phyloP scores from a whole-genome alignment of 2,113 vertebrate genomes.

The Dromas ardeola region DNA sequence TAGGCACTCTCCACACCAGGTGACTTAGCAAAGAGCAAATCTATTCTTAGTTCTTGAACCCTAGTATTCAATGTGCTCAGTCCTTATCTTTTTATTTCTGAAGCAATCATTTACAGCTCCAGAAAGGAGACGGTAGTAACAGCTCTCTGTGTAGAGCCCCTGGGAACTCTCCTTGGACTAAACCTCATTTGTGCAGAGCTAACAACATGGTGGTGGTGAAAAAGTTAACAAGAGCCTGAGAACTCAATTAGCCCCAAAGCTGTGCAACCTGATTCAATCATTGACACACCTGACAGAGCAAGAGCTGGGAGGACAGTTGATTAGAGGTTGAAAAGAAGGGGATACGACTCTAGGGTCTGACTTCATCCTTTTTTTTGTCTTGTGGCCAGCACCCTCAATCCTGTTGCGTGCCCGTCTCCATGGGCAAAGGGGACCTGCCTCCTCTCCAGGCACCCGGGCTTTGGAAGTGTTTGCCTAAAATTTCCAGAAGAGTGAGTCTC shows the following conservation, averaged over 20 bases:
- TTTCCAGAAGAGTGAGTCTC: neutral
- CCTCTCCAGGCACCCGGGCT: neutral
- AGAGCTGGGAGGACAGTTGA: neutral
- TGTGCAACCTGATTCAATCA: neutral
- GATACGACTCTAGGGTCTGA: neutral
- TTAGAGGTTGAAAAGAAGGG: neutral
- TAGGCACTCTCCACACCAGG: accelerated
- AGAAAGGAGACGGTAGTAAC: neutral
- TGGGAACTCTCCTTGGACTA: neutral
- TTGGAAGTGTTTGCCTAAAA: neutral
- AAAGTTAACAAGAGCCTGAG: neutral
- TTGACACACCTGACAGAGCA: neutral
- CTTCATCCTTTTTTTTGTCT: neutral
- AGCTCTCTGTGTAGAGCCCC: neutral
- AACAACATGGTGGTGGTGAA: neutral
- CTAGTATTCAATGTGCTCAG: neutral
- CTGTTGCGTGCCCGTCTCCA: neutral
- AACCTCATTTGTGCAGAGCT: neutral
- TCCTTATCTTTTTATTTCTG: neutral
- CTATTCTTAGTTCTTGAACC: neutral
- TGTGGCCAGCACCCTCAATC: neutral
- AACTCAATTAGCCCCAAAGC: neutral
- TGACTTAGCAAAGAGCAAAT: neutral
- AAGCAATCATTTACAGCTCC: neutral
- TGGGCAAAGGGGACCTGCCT: neutral